Percentiles rank a stretch among this genome's conserved stretches.
Conservation (phyloP, 2,113 vertebrate species). For the Engraulis encrasicolus region DNA sequence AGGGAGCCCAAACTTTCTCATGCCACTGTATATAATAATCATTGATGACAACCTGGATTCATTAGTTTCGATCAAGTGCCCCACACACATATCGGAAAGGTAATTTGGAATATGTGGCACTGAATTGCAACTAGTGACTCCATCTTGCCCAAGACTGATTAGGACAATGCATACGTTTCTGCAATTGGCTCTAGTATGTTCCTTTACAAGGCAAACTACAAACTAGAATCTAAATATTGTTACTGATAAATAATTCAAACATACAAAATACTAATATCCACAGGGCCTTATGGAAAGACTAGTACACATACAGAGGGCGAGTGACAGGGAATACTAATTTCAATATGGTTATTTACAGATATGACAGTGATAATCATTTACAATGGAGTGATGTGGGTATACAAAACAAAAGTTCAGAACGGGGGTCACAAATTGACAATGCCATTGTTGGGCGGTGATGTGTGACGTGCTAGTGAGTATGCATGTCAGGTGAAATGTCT, state of each 20-base stretch:
- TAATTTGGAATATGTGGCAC: no score
- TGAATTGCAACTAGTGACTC: no score
- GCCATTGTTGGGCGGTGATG: neutral
- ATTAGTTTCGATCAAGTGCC: no score
- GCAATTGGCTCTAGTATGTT: neutral
- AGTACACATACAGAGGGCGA: neutral
- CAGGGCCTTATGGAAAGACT: neutral
- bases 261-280: neutral
- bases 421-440: neutral
- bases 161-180: no score
- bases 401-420: neutral
- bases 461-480: no score
- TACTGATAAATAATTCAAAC: neutral
- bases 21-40: no score
- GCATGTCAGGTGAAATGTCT: no score
- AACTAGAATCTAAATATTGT: neutral
- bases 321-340: neutral
- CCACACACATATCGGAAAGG: no score
- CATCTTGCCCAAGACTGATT: no score
- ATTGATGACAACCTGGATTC: no score
- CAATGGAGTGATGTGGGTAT: neutral
- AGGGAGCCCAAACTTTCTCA: no score
- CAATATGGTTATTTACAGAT: neutral
- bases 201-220: neutral
- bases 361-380: neutral